These are phyloP conservation scores for Danio choprae DNA, from an alignment of 2,797 vertebrate genomes.

Conservation along the genomic window DNA sequence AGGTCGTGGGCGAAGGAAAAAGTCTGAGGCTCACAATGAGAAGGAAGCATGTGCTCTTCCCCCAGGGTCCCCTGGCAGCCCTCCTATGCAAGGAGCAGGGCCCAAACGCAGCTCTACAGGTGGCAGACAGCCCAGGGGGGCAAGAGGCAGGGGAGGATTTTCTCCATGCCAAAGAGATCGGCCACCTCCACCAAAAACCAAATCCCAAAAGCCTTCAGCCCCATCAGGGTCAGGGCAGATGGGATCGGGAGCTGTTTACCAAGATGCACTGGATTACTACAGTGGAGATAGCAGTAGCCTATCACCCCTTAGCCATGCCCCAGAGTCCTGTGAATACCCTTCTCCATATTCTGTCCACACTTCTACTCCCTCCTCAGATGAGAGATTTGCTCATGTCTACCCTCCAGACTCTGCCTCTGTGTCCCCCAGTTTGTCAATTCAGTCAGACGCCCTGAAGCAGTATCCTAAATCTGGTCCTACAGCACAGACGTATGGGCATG, in stretches of 20 bases:
- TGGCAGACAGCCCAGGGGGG: slow-evolving; percentile 57
- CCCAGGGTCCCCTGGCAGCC: slow-evolving; percentile 84
- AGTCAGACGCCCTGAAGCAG: slow-evolving; percentile 87
- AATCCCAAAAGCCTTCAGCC: slow-evolving; percentile 86
- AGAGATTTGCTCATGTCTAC: slow-evolving; percentile 91
- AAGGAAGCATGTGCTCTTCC: slow-evolving; percentile 77
- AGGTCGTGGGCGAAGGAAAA: slow-evolving; percentile 93
- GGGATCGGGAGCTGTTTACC: slow-evolving; percentile 82
- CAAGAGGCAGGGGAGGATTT: slow-evolving; percentile 84
- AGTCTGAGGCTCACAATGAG: slow-evolving; percentile 81
- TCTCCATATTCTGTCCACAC: slow-evolving; percentile 97
- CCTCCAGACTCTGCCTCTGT: slow-evolving; percentile 86
- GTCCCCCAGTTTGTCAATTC: slow-evolving; percentile 89
- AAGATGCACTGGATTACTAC: slow-evolving; percentile 96
- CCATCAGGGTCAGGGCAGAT: slow-evolving; percentile 73
- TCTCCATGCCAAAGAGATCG: slow-evolving; percentile 92
- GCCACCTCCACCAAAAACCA: slow-evolving; percentile 80
- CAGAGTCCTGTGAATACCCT: slow-evolving; percentile 94
- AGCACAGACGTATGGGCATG: slow-evolving; percentile 81
- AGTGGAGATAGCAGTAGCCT: slow-evolving; percentile 98
- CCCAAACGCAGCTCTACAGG: slow-evolving; percentile 57
- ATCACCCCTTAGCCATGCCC: slow-evolving; percentile 90
- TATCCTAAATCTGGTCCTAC: slow-evolving; percentile 77
- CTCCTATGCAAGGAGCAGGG: slow-evolving; percentile 81
- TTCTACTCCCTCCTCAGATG: slow-evolving; percentile 96